Conservation (phyloP, 2,797 vertebrate species). For the Peromyscus melanophrys region DNA sequence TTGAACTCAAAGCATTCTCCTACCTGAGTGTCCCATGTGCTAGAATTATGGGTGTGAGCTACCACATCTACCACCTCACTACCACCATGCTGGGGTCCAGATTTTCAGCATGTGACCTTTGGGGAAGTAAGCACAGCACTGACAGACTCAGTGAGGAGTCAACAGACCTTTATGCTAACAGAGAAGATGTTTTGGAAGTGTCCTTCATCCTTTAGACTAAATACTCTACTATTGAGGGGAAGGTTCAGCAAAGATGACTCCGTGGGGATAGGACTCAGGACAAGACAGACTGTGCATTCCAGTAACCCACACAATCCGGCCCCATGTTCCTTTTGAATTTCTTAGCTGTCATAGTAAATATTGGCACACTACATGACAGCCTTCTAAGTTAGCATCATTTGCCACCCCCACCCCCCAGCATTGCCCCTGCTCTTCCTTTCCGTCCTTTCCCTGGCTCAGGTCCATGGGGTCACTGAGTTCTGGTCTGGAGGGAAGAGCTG, state of each 20-base stretch:
- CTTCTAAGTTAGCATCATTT: not conserved
- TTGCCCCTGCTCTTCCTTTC: not conserved
- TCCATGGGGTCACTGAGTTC: not conserved
- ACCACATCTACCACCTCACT: not conserved
- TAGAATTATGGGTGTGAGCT: not conserved
- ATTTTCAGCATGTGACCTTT: too few species aligned
- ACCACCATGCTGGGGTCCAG: not conserved
- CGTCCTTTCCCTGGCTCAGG: not conserved
- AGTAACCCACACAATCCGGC: not conserved
- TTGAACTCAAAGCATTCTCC: not conserved
- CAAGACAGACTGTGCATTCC: not conserved
- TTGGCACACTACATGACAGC: not conserved
- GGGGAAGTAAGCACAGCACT: not conserved
- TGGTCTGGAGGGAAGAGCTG: not conserved
- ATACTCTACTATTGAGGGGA: not conserved
- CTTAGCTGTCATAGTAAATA: conserved; percentile 14
- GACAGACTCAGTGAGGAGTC: not conserved
- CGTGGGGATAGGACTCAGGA: not conserved
- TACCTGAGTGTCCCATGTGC: not conserved
- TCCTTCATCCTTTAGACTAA: not conserved
- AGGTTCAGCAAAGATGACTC: not conserved
- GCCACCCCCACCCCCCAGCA: not conserved
- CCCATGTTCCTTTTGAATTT: not conserved
- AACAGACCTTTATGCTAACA: not conserved
- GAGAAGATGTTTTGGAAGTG: not conserved